Percentiles rank a stretch among this genome's conserved stretches.
Conservation (phyloP, 2,797 vertebrate species). For the Myotis myotis region DNA sequence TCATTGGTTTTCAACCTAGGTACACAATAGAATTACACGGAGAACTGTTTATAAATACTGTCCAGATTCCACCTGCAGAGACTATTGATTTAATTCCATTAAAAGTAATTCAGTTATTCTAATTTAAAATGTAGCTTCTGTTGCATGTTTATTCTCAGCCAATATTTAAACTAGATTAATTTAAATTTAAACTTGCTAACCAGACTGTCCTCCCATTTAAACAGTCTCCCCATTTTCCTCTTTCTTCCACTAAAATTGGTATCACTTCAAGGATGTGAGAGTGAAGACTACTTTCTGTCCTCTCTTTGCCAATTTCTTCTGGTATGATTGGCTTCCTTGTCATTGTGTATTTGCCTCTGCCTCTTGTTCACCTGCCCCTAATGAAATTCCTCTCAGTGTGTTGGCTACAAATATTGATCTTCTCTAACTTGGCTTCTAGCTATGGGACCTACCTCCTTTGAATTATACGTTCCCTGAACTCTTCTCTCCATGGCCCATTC, state of each 20-base stretch:
- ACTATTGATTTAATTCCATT: not conserved
- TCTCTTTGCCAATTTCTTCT: not conserved
- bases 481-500: not conserved
- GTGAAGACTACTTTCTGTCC: not conserved
- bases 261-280: not conserved
- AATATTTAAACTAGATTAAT: not conserved
- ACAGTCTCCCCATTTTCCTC: not conserved
- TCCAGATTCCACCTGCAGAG: not conserved
- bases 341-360: not conserved
- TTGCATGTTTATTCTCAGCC: not conserved
- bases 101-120: not conserved
- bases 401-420: not conserved
- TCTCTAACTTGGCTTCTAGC: not conserved
- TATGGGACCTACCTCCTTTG: not conserved
- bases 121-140: not conserved
- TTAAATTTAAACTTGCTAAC: too few species aligned
- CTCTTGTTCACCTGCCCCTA: not conserved
- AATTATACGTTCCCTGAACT: not conserved
- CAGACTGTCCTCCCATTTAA: not conserved
- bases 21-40: not conserved
- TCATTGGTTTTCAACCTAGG: not conserved
- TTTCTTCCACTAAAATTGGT: not conserved
- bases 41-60: not conserved
- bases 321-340: not conserved
- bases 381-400: not conserved